These are phyloP conservation scores for Eulemur mongoz DNA, from an alignment of 2,797 vertebrate species.

Conservation along the genomic window DNA sequence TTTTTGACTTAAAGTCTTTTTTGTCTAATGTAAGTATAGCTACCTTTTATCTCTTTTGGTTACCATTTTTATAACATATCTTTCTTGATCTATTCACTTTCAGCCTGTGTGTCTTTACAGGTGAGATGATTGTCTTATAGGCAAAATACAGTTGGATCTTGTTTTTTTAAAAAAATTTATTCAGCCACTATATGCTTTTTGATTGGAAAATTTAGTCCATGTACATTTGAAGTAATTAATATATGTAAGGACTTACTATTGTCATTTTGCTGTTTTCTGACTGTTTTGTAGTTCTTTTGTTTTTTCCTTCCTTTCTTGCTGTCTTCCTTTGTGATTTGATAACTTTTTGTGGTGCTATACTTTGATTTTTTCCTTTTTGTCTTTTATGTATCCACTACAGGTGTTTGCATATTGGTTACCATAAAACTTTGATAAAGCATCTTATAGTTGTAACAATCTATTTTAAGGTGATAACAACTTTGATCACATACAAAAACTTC, in stretches of 20 bases:
- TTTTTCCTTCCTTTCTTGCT: background rate
- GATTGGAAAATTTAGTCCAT: background rate
- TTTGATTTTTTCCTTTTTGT: background rate
- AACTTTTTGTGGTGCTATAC: background rate
- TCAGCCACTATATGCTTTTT: background rate
- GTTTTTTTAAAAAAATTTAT: background rate
- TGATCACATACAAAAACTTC: background rate
- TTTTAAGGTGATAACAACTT: background rate
- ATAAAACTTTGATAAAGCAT: background rate
- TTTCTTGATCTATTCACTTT: background rate
- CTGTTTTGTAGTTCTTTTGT: background rate
- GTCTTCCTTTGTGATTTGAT: background rate
- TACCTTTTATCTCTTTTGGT: background rate
- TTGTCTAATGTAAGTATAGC: background rate
- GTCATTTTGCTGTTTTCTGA: background rate
- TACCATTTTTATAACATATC: background rate
- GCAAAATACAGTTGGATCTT: background rate
- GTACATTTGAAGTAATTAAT: background rate
- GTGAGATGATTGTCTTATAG: background rate
- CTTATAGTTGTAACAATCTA: background rate
- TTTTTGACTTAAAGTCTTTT: background rate
- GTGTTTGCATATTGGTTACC: background rate
- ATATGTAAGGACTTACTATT: background rate
- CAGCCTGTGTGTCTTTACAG: background rate
- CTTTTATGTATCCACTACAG: background rate